Evolutionary conservation across 2,113 vertebrate genomes (phyloP), one percentile per base, ranked within the genome.

Genomic region (Thalassoma bifasciatum): DNA sequence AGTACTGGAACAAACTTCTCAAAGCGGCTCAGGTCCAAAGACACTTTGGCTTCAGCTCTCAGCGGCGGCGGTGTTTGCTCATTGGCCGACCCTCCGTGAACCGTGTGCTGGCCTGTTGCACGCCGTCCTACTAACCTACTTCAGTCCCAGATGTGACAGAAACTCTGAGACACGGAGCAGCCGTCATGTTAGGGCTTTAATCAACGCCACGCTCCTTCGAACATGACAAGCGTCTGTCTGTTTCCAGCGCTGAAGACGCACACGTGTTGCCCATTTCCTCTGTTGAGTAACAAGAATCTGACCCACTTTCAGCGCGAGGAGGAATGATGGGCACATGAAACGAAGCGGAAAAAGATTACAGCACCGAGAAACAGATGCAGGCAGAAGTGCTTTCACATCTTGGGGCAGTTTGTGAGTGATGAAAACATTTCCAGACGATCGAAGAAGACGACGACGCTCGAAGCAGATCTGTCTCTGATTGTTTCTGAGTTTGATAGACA

Each of bases 201-300:
- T 76, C 54, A n/a, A 13, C 21, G 8, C 3, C 49, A 23, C 70
- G 13, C 53, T 59, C 40, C 54, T 1, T 22, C 5, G 12, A 36
- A 54, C 51, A 23, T 47, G 69, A 67, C 75, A 34, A 53, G 36
- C 2, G 54, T 42, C 42, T 68, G 72, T 57, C 68, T 83, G 73
- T 71, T 24, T 54, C 60, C 54, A 16, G 30, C 23, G 52, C 19
- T 46, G 73, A 70, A 54, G 75, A 74, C 38, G 52, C 70, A 82
- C 81, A 84, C 57, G 47, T 84, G 74, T 46, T 69, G 69, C 75
- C 64, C 23, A 69, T 88, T 88, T 83, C 81, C 66, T 72, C 63
- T 13, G 64, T 86, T 78, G 66, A 63, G 53, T 78, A 84, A 86
- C 46, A 58, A 46, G 61, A 54, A 9, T 73, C 50, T 89, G 86